Base-by-base conservation (phyloP, 2,113 vertebrate species). In the Stegastes partitus region DNA sequence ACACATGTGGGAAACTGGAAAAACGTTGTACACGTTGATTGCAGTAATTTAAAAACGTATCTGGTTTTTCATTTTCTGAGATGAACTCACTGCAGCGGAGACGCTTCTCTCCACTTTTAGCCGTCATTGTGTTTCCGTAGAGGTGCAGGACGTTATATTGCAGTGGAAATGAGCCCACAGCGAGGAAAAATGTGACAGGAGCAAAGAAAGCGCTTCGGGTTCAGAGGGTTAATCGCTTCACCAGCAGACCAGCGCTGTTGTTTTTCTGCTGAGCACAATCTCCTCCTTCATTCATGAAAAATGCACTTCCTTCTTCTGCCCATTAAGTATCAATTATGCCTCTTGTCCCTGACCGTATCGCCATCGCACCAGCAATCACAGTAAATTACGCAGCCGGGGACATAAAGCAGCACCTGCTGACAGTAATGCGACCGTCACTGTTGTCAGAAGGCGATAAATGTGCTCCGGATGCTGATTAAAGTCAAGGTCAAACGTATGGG, bases 401-500 rank as follows among this genome's bases (percentile, higher is more conserved):
- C 45, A 23, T 51, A 26, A 54, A 6, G 56, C 65, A 18, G 34
- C 63, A 50, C 55, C 69, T 4, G 64, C 3, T 26, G 34, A 64
- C 68, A 25, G 34, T 57, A 37, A 80, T 18, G 71, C 0, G 44
- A n/a, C 7, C 18, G 11, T 42, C 59, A 1, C 25, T 6, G 74
- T 34, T 11, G 26, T 78, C n/a, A 51, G 68, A 49, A 71, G 65
- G 42, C 3, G 62, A 79, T 51, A 11, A 74, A 79, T 55, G 23
- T 1, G 64, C 28, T 37, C 7, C 6, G 7, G 31, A 61, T 12
- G 53, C 31, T 47, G 54, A 85, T 57, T 58, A 31, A 67, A 84
- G 84, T 82, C 88, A 91, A 91, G 90, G 90, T 90, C 90, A 90
- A 78, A 85, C 1, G 10, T 37, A 77, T 59, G 14, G 1, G 55